A percentile compares a stretch with the other conserved stretches of the same genome.
phyloP scores from a whole-genome alignment of 2,113 vertebrate species.

The Passer montanus region DNA sequence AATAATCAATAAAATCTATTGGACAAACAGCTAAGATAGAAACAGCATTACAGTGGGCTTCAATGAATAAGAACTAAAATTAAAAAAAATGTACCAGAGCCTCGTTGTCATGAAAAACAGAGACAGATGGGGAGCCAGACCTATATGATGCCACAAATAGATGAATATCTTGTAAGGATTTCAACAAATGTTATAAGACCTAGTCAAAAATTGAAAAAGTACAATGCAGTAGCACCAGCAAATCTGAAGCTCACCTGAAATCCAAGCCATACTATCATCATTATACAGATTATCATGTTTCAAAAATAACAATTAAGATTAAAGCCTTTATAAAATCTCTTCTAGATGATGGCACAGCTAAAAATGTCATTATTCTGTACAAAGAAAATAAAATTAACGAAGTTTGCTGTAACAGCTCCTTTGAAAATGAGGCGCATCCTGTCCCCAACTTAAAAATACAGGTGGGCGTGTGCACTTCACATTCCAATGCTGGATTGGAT shows the following conservation, averaged over 20 bases:
- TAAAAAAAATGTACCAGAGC: slow-evolving; percentile 57
- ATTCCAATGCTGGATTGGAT: fast-evolving
- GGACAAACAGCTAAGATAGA: slow-evolving; percentile 60
- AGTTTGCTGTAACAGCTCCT: neutral
- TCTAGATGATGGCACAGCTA: neutral
- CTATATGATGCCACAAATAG: slow-evolving; percentile 81
- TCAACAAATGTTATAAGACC: slow-evolving; percentile 75
- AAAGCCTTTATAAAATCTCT: neutral
- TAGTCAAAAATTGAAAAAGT: slow-evolving; percentile 66
- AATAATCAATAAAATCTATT: slow-evolving; percentile 66
- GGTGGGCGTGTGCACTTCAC: fast-evolving
- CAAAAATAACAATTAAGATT: neutral
- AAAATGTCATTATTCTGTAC: neutral
- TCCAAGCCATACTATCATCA: neutral
- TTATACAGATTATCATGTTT: neutral
- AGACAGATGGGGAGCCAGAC: slow-evolving; percentile 81
- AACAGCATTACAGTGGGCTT: slow-evolving; percentile 61
- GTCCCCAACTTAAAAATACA: neutral
- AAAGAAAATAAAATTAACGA: neutral
- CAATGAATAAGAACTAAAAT: slow-evolving; percentile 68
- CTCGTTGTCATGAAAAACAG: slow-evolving; percentile 75
- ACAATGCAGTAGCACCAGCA: slow-evolving; percentile 18
- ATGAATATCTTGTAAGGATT: slow-evolving; percentile 76
- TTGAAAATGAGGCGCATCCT: neutral
- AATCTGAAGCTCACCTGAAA: slow-evolving; percentile 59